These are phyloP conservation scores for Gnatocerus cornutus DNA, from an alignment of 2,888 invertebrate species.

Conservation along the genomic window DNA sequence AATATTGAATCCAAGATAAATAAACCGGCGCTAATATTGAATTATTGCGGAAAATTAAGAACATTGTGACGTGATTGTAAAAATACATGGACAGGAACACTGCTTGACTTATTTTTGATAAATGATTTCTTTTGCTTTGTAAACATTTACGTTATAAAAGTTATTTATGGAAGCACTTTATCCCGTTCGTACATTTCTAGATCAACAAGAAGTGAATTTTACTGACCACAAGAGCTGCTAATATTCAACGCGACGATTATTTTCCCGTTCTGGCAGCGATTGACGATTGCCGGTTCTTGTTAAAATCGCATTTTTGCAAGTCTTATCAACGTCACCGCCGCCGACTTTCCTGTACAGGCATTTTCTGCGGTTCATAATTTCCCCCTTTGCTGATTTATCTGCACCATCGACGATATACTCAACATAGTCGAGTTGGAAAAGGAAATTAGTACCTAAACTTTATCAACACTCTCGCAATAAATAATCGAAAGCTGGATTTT, in stretches of 20 bases:
- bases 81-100: conserved; percentile 10
- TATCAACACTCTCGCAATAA: conserved; percentile 30
- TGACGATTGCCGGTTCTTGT: conserved; percentile 53
- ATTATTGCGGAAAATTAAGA: neutral
- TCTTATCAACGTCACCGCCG: conserved; percentile 46
- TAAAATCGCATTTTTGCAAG: conserved; percentile 50
- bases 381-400: conserved; percentile 44
- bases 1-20: conserved; percentile 24
- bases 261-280: conserved; percentile 39
- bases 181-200: conserved; percentile 22
- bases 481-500: conserved; percentile 36
- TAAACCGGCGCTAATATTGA: conserved; percentile 29
- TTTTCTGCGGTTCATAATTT: conserved; percentile 45
- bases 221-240: conserved; percentile 14
- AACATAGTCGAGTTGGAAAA: conserved; percentile 29
- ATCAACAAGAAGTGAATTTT: conserved; percentile 30
- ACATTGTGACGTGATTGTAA: conserved; percentile 8
- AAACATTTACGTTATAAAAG: conserved; percentile 42
- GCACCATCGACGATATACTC: conserved; percentile 35
- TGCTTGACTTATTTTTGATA: conserved; percentile 23
- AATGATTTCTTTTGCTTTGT: conserved; percentile 30
- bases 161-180: conserved; percentile 44
- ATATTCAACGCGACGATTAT: conserved; percentile 36
- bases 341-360: conserved; percentile 39
- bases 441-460: conserved; percentile 46